phyloP scores from a whole-genome alignment of 2,113 vertebrate species.

The Oryzias woworae region DNA sequence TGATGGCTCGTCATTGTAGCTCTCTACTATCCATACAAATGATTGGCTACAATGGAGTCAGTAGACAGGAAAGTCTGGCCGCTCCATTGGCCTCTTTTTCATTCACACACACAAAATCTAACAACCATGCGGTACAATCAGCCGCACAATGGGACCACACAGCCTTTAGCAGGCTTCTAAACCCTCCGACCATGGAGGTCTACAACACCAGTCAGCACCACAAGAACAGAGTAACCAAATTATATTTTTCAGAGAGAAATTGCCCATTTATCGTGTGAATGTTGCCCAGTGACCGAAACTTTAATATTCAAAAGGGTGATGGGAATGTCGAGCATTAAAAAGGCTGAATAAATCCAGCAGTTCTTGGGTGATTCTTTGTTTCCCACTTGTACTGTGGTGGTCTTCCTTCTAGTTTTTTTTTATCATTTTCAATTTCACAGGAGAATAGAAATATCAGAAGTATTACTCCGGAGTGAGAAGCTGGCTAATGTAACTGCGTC shows the following conservation, averaged over 20 bases:
- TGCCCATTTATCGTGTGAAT: slow-evolving; percentile 45
- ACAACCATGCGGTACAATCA: slow-evolving; percentile 58
- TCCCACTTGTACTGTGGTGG: slow-evolving; percentile 10
- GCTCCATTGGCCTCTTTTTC: slow-evolving; percentile 65
- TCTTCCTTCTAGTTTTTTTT: slow-evolving; percentile 20
- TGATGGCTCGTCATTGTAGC: slow-evolving; percentile 54
- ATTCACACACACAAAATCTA: slow-evolving; percentile 49
- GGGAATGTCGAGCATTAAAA: slow-evolving; percentile 64
- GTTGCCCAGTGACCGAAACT: slow-evolving; percentile 48
- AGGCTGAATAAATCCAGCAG: slow-evolving; percentile 61
- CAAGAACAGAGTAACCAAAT: slow-evolving; percentile 26
- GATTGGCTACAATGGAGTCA: slow-evolving; percentile 63
- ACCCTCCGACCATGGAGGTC: slow-evolving; percentile 42
- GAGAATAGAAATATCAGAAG: slow-evolving; percentile 22
- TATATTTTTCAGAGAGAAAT: slow-evolving; percentile 47
- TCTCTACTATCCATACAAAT: slow-evolving; percentile 50
- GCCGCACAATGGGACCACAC: slow-evolving; percentile 58
- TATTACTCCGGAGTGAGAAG: slow-evolving; percentile 26
- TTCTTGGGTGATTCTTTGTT: slow-evolving; percentile 52
- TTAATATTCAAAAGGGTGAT: slow-evolving; percentile 60
- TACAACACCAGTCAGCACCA: slow-evolving; percentile 24
- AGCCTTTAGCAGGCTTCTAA: slow-evolving; percentile 56
- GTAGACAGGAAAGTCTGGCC: slow-evolving; percentile 65
- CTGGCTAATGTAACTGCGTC: slow-evolving; percentile 35
- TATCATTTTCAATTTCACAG: slow-evolving; percentile 36